phyloP scores from a whole-genome alignment of 2,797 vertebrate genomes.

The Hydrolagus colliei region DNA sequence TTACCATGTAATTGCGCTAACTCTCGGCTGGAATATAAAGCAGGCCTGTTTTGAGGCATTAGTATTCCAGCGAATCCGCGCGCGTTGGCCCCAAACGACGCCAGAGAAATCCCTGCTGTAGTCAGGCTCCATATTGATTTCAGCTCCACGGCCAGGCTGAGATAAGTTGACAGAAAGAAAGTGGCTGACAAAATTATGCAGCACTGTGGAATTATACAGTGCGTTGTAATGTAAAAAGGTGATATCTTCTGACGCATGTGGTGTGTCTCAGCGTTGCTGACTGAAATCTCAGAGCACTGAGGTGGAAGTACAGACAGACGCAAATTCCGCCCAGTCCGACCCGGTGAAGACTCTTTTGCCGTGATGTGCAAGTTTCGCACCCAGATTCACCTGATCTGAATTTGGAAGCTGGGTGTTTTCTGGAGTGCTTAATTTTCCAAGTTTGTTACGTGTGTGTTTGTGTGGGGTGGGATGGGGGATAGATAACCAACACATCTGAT shows the following conservation, averaged over 20 bases:
- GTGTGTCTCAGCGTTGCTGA: background rate
- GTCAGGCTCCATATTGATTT: background rate
- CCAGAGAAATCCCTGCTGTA: background rate
- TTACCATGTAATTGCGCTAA: background rate
- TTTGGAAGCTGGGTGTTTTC: too few species aligned
- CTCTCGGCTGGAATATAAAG: background rate
- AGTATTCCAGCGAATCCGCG: background rate
- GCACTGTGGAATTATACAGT: background rate
- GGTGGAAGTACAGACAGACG: background rate
- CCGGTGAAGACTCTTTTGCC: too few species aligned
- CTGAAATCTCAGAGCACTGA: too few species aligned
- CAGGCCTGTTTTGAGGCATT: background rate
- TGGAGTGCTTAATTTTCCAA: too few species aligned
- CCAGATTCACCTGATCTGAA: too few species aligned
- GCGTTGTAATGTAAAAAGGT: background rate
- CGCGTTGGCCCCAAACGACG: background rate
- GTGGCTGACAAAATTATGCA: background rate
- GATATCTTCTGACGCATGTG: background rate
- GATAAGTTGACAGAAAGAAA: constrained; percentile 3
- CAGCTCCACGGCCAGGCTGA: background rate
- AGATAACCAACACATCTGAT: too few species aligned
- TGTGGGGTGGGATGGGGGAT: too few species aligned
- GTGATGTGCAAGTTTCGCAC: too few species aligned
- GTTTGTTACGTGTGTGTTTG: too few species aligned
- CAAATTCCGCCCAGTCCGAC: too few species aligned